phyloP scores from a whole-genome alignment of 2,888 invertebrate genomes.

The Horisme vitalbata region DNA sequence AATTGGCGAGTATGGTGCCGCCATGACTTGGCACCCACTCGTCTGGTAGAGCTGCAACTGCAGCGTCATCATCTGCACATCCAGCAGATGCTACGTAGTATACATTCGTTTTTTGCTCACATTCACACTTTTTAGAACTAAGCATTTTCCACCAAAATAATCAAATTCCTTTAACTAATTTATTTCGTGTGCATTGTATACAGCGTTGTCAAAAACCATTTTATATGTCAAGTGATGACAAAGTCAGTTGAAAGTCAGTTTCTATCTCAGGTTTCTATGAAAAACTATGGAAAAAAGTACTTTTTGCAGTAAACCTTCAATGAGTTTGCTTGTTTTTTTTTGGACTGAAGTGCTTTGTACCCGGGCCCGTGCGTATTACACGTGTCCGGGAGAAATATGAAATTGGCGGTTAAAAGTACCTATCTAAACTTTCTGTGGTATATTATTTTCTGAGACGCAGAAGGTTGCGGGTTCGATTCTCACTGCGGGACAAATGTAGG shows the following conservation, averaged over 20 bases:
- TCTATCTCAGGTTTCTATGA: not conserved
- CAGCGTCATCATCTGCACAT: constrained; percentile 57
- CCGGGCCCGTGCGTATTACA: too few species aligned
- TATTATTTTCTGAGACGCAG: too few species aligned
- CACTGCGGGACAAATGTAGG: too few species aligned
- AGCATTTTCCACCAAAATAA: not conserved
- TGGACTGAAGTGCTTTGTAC: too few species aligned
- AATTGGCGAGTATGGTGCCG: constrained; percentile 56
- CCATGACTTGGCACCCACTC: constrained; percentile 56
- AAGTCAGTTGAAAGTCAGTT: not conserved
- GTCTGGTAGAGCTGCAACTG: constrained; percentile 60
- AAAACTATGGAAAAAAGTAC: too few species aligned
- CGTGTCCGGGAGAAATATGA: too few species aligned
- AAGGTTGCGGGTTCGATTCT: too few species aligned
- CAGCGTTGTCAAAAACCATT: not conserved
- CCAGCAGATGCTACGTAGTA: constrained; percentile 43
- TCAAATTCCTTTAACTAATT: not conserved
- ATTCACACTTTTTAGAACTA: constrained; percentile 8
- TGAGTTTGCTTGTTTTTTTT: too few species aligned
- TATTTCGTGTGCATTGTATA: too few species aligned
- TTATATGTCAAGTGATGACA: constrained; percentile 9
- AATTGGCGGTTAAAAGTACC: too few species aligned
- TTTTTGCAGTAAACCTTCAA: too few species aligned
- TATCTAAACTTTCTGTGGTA: too few species aligned
- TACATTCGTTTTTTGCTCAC: constrained; percentile 6